Evolutionary conservation across 2,113 vertebrate genomes (phyloP).

Genomic region (Sigmodon hispidus): DNA sequence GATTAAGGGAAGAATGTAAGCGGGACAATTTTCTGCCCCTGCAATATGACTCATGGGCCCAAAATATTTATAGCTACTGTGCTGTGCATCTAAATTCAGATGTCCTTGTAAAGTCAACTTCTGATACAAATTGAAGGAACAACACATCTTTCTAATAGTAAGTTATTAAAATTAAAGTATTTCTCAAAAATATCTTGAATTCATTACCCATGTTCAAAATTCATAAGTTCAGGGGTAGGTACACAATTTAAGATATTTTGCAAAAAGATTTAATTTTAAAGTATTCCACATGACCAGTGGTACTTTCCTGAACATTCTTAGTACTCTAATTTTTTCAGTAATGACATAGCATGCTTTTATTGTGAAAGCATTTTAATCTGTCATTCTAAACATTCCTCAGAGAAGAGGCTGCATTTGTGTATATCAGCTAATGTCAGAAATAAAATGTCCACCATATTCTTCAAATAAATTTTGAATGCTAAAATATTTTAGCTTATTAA

Average conservation of each 20-base stretch:
- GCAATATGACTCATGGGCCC: constrained; percentile 55
- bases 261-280: constrained; percentile 46
- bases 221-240: neutral
- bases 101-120: constrained; percentile 22
- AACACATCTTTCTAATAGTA: neutral
- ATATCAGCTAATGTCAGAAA: neutral
- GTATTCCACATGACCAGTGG: neutral
- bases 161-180: constrained; percentile 43
- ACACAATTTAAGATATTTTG: constrained; percentile 3
- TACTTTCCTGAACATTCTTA: neutral
- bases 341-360: neutral
- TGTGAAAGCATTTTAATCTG: neutral
- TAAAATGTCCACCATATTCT: neutral
- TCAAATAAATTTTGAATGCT: neutral
- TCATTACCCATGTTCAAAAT: neutral
- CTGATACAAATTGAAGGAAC: neutral
- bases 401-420: neutral
- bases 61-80: constrained; percentile 50
- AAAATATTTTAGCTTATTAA: neutral
- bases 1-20: constrained; percentile 26
- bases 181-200: constrained; percentile 9
- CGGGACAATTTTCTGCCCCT: constrained; percentile 5
- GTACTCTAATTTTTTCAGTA: neutral
- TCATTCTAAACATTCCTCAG: neutral
- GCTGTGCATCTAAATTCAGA: constrained; percentile 43